Evolutionary conservation across 2,888 invertebrate species (phyloP).

Genomic region (Drosophila acutilabella): DNA sequence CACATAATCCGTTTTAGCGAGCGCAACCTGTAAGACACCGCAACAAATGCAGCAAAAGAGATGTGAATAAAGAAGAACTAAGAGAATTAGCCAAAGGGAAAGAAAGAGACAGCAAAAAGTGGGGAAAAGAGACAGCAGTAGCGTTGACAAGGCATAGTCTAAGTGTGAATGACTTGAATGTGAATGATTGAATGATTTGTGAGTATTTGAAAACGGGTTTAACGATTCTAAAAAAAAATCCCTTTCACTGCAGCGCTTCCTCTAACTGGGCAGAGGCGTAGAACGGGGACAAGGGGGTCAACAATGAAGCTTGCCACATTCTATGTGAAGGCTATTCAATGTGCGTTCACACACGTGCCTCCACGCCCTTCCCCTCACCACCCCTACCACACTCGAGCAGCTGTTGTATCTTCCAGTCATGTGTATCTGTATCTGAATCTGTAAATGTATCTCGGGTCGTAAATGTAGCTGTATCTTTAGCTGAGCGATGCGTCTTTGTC

Average conservation of each 20-base stretch:
- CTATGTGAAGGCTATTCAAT: constrained; percentile 25
- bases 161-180: constrained; percentile 21
- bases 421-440: constrained; percentile 27
- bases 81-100: neutral
- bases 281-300: neutral
- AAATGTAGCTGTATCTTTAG: constrained; percentile 24
- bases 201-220: constrained; percentile 14
- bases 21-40: constrained; percentile 27
- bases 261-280: neutral
- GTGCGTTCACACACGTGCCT: constrained; percentile 34
- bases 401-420: constrained; percentile 17
- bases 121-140: neutral
- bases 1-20: constrained; percentile 36
- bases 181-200: constrained; percentile 10
- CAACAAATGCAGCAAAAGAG: constrained; percentile 29
- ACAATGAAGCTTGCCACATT: constrained; percentile 15
- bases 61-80: constrained; percentile 2
- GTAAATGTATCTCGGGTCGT: constrained; percentile 9
- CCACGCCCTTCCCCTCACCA: neutral
- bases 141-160: constrained; percentile 8
- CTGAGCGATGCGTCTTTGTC: constrained; percentile 48
- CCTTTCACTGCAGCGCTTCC: constrained; percentile 19
- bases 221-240: neutral
- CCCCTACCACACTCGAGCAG: neutral
- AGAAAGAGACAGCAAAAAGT: neutral